Evolutionary conservation across 2,797 vertebrate genomes (phyloP).

Genomic region (Anguilla anguilla): DNA sequence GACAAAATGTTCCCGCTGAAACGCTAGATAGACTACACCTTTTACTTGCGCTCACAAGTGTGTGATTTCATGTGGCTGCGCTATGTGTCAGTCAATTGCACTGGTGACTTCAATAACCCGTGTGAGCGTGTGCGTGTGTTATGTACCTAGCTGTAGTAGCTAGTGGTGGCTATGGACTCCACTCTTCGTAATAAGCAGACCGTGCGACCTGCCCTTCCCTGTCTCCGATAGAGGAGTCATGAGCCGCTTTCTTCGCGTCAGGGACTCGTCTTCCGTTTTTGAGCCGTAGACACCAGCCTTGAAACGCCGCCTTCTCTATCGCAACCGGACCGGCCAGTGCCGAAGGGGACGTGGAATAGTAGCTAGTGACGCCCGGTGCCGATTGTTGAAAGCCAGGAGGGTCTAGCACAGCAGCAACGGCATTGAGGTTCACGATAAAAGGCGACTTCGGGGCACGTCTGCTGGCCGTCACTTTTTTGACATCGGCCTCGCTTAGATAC

Average conservation of each 20-base stretch:
- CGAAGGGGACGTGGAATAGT: neutral
- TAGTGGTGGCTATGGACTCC: conserved; percentile 15
- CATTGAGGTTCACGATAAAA: neutral
- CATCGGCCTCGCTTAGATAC: conserved; percentile 15
- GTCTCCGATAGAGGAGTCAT: conserved; percentile 21
- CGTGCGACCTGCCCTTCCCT: conserved; percentile 21
- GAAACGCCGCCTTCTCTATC: conserved; percentile 17
- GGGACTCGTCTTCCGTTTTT: conserved; percentile 22
- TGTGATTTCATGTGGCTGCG: neutral
- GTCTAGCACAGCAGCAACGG: neutral
- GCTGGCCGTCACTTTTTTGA: conserved; percentile 19
- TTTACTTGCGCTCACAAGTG: neutral
- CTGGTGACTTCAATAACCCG: neutral
- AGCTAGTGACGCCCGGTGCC: neutral
- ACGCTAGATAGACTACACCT: neutral
- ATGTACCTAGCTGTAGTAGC: neutral
- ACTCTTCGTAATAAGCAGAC: conserved; percentile 13
- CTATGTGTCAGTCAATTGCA: neutral
- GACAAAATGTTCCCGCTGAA: neutral
- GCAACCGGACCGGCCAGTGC: neutral
- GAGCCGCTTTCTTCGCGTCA: conserved; percentile 23
- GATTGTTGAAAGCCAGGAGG: neutral
- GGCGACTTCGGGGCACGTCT: conserved; percentile 21
- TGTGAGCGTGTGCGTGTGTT: neutral
- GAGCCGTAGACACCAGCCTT: conserved; percentile 14